Conservation (phyloP, 2,113 vertebrate species). For the Sterrhoptilus dennistouni region DNA sequence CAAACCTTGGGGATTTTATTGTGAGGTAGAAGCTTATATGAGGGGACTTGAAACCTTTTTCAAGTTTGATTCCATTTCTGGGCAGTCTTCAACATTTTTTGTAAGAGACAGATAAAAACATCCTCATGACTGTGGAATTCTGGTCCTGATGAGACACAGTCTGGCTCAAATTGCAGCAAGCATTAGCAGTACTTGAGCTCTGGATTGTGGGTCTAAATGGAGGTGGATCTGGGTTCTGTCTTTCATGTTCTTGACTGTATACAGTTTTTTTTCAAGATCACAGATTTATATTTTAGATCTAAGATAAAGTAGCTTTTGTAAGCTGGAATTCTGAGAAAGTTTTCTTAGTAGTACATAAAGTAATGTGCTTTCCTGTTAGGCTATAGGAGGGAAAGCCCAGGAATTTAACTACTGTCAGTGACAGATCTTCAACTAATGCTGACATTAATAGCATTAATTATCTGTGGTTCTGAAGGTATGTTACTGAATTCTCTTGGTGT, state of each 20-base stretch:
- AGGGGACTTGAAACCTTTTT: not conserved
- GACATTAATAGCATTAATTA: not conserved
- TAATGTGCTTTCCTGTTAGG: not conserved
- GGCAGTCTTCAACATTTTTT: not conserved
- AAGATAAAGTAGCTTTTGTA: not conserved
- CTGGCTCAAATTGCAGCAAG: not conserved
- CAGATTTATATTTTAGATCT: not conserved
- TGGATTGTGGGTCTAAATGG: not conserved
- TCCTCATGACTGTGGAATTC: not conserved
- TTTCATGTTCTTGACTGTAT: not conserved
- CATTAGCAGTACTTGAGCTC: not conserved
- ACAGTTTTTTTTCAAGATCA: not conserved
- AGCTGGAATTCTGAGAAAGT: not conserved
- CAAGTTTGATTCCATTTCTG: not conserved
- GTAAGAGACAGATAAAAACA: not conserved
- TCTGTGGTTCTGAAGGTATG: constrained; percentile 12
- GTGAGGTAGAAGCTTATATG: not conserved
- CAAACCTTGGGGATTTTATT: not conserved
- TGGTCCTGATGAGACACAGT: not conserved
- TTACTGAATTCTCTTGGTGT: not conserved
- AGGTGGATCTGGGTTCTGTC: not conserved
- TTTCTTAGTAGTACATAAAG: not conserved
- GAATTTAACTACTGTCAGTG: not conserved
- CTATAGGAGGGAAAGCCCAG: not conserved
- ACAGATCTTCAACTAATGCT: not conserved